A percentile compares a stretch with the other conserved stretches of the same genome.
Evolutionary conservation across 1,140 invertebrate species (phyloP).

Genomic region (Drosophila setifemur): DNA sequence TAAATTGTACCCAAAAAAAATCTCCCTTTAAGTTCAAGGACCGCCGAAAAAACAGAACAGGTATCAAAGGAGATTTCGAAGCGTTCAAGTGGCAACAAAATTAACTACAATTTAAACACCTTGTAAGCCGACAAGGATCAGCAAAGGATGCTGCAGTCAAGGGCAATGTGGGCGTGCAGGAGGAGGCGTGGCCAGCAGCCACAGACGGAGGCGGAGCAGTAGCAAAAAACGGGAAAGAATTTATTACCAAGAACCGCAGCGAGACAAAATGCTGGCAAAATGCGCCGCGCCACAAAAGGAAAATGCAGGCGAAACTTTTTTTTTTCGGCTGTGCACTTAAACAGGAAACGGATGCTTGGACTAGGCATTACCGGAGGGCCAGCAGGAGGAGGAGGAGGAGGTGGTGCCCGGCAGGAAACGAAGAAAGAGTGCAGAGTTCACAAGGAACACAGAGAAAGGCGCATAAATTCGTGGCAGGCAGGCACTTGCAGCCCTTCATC

Average conservation of each 20-base stretch:
- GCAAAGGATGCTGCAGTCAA: slow-evolving; percentile 37
- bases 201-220: slow-evolving; percentile 45
- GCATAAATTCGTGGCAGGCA: slow-evolving; percentile 70
- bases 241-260: slow-evolving; percentile 77
- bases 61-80: slow-evolving; percentile 24
- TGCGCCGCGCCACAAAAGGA: slow-evolving; percentile 27
- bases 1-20: not conserved
- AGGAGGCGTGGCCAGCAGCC: slow-evolving; percentile 42
- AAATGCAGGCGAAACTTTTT: slow-evolving; percentile 56
- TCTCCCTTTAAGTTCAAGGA: slow-evolving; percentile 35
- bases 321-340: slow-evolving; percentile 71
- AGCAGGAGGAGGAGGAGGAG: not conserved
- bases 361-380: slow-evolving; percentile 60
- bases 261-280: slow-evolving; percentile 70
- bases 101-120: slow-evolving; percentile 81
- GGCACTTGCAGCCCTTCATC: not conserved
- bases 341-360: slow-evolving; percentile 79
- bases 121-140: slow-evolving; percentile 58
- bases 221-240: slow-evolving; percentile 50
- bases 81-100: slow-evolving; percentile 76
- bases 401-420: not conserved
- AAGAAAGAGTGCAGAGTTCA: slow-evolving; percentile 49
- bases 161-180: slow-evolving; percentile 8
- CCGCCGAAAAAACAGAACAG: not conserved
- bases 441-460: slow-evolving; percentile 56